Conservation (phyloP, 2,113 vertebrate species). For the Psittacara wagleri region DNA sequence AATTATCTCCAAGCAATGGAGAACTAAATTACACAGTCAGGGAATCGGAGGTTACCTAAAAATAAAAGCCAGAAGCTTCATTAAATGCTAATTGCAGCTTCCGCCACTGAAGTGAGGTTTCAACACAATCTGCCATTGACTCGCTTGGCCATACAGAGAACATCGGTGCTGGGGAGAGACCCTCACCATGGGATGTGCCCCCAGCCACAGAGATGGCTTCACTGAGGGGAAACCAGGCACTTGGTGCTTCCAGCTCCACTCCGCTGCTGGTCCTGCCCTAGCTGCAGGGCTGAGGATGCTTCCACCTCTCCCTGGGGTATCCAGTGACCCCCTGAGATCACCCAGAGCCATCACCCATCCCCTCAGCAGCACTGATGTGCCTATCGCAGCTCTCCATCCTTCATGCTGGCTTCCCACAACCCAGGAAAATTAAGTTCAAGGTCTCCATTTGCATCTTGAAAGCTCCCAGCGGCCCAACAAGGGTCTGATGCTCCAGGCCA, state of each 20-base stretch:
- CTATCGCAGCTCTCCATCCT: background rate
- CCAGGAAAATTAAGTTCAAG: background rate
- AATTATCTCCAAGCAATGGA: slow-evolving; percentile 78
- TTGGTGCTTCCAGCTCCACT: accelerated
- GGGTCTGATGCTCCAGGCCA: background rate
- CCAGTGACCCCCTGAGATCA: accelerated
- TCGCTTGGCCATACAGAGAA: background rate
- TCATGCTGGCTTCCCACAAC: background rate
- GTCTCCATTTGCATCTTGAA: background rate
- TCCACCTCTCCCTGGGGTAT: background rate
- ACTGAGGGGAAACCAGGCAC: background rate
- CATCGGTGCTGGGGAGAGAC: background rate
- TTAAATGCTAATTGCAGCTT: slow-evolving; percentile 81
- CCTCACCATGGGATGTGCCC: background rate
- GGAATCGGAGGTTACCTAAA: slow-evolving; percentile 80
- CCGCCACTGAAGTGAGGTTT: slow-evolving; percentile 69
- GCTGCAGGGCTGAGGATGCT: accelerated
- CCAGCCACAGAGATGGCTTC: background rate
- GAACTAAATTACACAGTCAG: slow-evolving; percentile 79
- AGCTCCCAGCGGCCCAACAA: background rate
- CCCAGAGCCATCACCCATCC: background rate
- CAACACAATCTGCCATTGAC: slow-evolving; percentile 57
- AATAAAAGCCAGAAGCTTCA: slow-evolving; percentile 81
- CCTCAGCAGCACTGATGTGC: background rate
- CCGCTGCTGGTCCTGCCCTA: background rate